Base-by-base conservation (phyloP, 1,140 invertebrate genomes). In the Chironomus tepperi region DNA sequence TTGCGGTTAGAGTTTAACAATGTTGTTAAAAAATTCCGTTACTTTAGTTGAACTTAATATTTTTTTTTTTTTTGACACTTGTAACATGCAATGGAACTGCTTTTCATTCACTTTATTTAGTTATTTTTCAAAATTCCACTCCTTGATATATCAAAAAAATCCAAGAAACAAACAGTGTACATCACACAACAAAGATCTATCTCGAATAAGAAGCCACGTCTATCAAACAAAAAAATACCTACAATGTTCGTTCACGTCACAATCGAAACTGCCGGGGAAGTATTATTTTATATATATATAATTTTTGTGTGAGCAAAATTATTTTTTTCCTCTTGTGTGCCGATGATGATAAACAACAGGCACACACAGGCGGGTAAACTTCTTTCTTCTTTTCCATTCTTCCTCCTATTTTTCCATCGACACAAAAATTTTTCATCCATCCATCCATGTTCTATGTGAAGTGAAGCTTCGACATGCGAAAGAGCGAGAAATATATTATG, bases 301-400 rank as follows among this genome's bases (percentile, higher is more conserved):
- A n/a, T 57, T 15, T 57, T 57, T 57, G 12, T 57, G 24, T 34
- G 24, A 34, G 24, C 24, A 34, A 34, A 2, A 34, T 34, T 34
- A 34, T 34, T 34, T n/a, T 47, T 57, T 57, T 57, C 12, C 47
- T 57, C 12, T 57, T 57, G 47, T 57, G 47, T 57, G 47, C 47
- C 47, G 47, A 57, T 57, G 47, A 57, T 57, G 47, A 57, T 57
- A 57, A 57, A 57, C 47, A 57, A 57, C 47, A 57, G 47, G 12
- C 47, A 57, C 47, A 57, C 0, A 57, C 47, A 57, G 47, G 47
- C 47, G 47, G n/a, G n/a, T 57, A n/a, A 57, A 57, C 47, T 57
- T 57, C 47, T 57, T 57, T 57, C n/a, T 57, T 57, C 5, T 57
- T 57, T 57, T 57, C 15, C 47, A n/a, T 57, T 15, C 7, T 57